Conservation (phyloP, 2,888 invertebrate species). For the Noctua pronuba region DNA sequence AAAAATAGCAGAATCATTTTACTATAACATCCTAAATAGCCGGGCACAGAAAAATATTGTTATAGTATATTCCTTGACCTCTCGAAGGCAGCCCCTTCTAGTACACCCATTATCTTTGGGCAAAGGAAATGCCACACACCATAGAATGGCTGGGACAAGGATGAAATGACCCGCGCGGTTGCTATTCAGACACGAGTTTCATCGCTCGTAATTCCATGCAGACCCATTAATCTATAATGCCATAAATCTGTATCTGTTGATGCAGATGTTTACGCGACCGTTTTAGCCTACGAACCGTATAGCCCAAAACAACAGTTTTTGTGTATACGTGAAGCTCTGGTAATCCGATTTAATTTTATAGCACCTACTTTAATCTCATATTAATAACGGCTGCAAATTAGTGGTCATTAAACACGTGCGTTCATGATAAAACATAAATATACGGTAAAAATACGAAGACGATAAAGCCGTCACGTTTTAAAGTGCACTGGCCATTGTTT, state of each 20-base stretch:
- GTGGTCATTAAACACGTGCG: constrained; percentile 40
- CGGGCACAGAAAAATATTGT: background rate
- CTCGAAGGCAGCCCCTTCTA: background rate
- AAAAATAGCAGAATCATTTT: background rate
- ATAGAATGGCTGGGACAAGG: background rate
- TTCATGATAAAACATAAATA: constrained; percentile 18
- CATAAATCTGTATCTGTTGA: constrained; percentile 58
- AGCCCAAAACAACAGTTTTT: constrained; percentile 59
- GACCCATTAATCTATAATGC: constrained; percentile 57
- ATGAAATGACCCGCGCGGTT: constrained; percentile 6
- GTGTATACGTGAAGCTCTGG: constrained; percentile 39
- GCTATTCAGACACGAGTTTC: constrained; percentile 25
- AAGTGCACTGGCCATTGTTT: constrained; percentile 12
- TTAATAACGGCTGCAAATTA: constrained; percentile 37
- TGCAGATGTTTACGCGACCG: constrained; percentile 60
- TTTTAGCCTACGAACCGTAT: constrained; percentile 53
- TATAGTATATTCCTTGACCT: background rate
- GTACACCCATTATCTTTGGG: background rate
- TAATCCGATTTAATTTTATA: constrained; percentile 48
- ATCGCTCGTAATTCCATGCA: constrained; percentile 58
- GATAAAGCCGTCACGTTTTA: constrained; percentile 23
- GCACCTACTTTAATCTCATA: constrained; percentile 40
- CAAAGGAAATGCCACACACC: background rate
- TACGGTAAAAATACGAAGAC: background rate
- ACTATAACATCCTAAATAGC: background rate